A percentile compares a stretch with the other conserved stretches of the same genome.
phyloP scores from a whole-genome alignment of 2,113 vertebrate genomes.

The human region GRCh38 chr9:83949501-83950000 shows the following conservation, averaged over 20 bases:
- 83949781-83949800: not conserved
- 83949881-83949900: not conserved
- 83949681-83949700: constrained; percentile 9
- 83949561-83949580: too few relatives aligned
- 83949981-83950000: not conserved
- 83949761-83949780: not conserved
- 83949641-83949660: too few relatives aligned
- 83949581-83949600: too few relatives aligned
- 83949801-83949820: not conserved
- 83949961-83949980: not conserved
- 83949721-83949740: not conserved
- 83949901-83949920: not conserved
- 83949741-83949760: not conserved
- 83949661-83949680: not conserved
- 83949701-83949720: not conserved
- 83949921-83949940: not conserved
- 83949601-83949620: too few relatives aligned
- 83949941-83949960: constrained; percentile 4
- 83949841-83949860: not conserved
- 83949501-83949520: too few relatives aligned
- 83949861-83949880: not conserved
- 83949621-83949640: too few relatives aligned
- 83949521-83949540: too few relatives aligned
- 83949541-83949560: too few relatives aligned
- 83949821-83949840: not conserved